Percentiles rank a stretch among this genome's conserved stretches.
These are phyloP conservation scores for Anhinga rufa DNA, from an alignment of 2,113 vertebrate species.

Conservation along the genomic window DNA sequence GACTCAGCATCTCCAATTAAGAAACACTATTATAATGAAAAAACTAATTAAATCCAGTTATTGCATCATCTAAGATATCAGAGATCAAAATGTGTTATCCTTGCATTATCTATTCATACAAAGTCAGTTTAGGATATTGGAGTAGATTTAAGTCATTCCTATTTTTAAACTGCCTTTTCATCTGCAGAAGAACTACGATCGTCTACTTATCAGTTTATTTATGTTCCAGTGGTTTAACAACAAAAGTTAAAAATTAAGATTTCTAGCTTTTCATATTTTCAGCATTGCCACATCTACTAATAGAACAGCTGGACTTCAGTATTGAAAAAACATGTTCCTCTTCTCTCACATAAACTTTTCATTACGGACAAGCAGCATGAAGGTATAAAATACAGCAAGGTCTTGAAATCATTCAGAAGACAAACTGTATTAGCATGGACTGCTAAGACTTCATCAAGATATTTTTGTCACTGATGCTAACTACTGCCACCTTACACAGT, in stretches of 20 bases:
- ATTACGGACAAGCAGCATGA: neutral
- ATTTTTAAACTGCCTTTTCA: slow-evolving; percentile 31
- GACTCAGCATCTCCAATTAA: neutral
- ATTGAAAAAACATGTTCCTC: neutral
- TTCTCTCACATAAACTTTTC: neutral
- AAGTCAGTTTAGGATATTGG: neutral
- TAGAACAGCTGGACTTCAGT: neutral
- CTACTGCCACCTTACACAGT: neutral
- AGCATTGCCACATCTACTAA: neutral
- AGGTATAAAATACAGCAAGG: neutral
- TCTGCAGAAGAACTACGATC: neutral
- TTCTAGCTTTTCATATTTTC: neutral
- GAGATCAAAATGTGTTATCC: neutral
- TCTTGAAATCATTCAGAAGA: neutral
- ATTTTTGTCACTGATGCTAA: neutral
- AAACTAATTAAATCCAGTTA: neutral
- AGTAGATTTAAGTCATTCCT: slow-evolving; percentile 45
- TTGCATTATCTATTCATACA: neutral
- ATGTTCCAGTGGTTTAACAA: neutral
- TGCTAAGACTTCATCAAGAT: neutral
- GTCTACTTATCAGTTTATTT: neutral
- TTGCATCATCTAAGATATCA: slow-evolving; percentile 40
- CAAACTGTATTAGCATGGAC: neutral
- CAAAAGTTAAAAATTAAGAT: neutral
- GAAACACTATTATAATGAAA: neutral